Evolutionary conservation across 1,140 invertebrate species (phyloP).

Genomic region (Leptinotarsa lineolata): DNA sequence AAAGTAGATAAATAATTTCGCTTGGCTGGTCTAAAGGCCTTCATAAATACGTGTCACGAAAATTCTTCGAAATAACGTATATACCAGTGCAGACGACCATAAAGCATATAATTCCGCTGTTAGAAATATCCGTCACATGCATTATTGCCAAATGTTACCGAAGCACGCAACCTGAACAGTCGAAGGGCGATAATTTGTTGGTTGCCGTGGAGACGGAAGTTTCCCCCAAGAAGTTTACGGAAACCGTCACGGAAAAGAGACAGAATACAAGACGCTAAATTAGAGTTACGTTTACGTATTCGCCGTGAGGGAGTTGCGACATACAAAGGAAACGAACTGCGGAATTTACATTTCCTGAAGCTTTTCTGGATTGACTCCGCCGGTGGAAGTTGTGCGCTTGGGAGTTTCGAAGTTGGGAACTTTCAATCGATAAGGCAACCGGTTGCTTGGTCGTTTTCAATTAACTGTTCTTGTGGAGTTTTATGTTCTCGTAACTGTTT

Average conservation of each 20-base stretch:
- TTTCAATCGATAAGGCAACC: slow-evolving; percentile 16
- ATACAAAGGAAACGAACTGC: not conserved
- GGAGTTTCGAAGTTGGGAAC: slow-evolving; percentile 13
- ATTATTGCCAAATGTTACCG: slow-evolving; percentile 2
- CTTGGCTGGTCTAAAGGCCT: no score
- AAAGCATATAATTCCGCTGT: not conserved
- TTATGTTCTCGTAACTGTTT: no score
- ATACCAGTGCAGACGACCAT: not conserved
- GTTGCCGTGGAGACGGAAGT: slow-evolving; percentile 15
- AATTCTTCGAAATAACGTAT: no score
- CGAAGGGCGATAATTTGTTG: slow-evolving; percentile 26
- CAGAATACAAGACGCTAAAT: not conserved
- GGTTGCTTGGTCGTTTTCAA: not conserved
- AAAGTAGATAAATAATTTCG: no score
- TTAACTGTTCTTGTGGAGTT: no score
- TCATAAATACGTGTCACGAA: no score
- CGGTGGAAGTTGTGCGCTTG: not conserved
- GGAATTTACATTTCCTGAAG: slow-evolving; percentile 13
- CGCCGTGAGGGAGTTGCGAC: slow-evolving; percentile 7
- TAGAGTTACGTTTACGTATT: slow-evolving; percentile 2
- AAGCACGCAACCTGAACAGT: not conserved
- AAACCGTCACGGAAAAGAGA: slow-evolving; percentile 9
- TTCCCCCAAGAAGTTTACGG: slow-evolving; percentile 12
- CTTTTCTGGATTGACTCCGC: slow-evolving; percentile 1
- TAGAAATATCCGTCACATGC: slow-evolving; percentile 6